Base-by-base conservation (phyloP, 2,888 invertebrate genomes). In the Tachystola acroxantha region DNA sequence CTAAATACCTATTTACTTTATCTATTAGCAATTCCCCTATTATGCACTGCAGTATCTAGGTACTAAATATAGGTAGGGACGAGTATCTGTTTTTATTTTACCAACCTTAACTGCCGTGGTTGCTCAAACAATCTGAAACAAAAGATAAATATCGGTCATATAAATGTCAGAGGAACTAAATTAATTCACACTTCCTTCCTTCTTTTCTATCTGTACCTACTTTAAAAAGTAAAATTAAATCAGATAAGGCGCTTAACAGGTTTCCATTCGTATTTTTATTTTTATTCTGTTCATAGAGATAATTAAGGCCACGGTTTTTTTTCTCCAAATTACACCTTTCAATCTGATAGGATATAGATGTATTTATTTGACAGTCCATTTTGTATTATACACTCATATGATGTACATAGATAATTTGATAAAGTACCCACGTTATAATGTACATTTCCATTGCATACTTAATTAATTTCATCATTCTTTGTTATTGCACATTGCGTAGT, bases 51-150 rank as follows among this genome's bases (percentile, higher is more conserved):
- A 6, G 6, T 4, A 16, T 16, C 6, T n/a, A n/a, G n/a, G n/a
- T n/a, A n/a, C n/a, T n/a, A n/a, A n/a, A n/a, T n/a, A n/a, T n/a
- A n/a, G n/a, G n/a, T n/a, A n/a, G n/a, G n/a, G n/a, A 16, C 16
- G 6, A 16, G 3, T 16, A 11, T 6, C 1, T 32, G 10, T 22
- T 1, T 12, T 6, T 20, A 13, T 39, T 30, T 27, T 38, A 39
- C 36, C 31, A 42, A 42, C 39, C 36, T 45, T 40, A 27, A 36
- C 4, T 40, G 16, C 32, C 27, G 42, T 32, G 22, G 40, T 28
- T 41, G 24, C 48, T 50, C 36, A 46, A 33, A 37, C 33, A 36
- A 64, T 50, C 68, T 70, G 65, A 44, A 70, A 70, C 62, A 64
- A 59, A 46, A 47, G 28, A 37, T 37, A 30, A 46, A 36, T 36